These are phyloP conservation scores for Panopea generosa DNA, from an alignment of 2,888 invertebrate species.

Conservation along the genomic window DNA sequence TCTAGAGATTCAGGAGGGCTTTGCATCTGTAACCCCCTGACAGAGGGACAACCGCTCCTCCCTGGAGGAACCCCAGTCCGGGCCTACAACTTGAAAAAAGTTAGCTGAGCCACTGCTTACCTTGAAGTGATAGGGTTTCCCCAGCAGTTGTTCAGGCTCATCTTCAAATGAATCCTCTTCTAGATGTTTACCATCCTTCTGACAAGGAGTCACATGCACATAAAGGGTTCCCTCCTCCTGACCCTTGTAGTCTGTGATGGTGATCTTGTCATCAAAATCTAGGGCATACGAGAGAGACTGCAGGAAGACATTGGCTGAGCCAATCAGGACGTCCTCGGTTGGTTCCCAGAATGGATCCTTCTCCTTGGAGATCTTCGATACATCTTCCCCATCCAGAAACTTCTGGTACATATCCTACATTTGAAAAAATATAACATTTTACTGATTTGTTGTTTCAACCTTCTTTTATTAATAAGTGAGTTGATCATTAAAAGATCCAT, in stretches of 20 bases:
- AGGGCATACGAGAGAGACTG: slow-evolving; percentile 84
- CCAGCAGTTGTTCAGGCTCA: slow-evolving; percentile 81
- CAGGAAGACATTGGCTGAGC: slow-evolving; percentile 84
- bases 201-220: slow-evolving; percentile 83
- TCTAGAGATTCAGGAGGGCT: too few relatives aligned
- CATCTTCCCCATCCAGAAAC: slow-evolving; percentile 83
- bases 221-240: slow-evolving; percentile 82
- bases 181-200: slow-evolving; percentile 78
- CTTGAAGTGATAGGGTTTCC: slow-evolving; percentile 84
- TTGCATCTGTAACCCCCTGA: too few relatives aligned
- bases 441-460: too few relatives aligned
- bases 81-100: too few relatives aligned
- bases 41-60: too few relatives aligned
- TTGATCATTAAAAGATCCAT: too few relatives aligned
- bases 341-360: slow-evolving; percentile 85
- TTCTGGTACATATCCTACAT: slow-evolving; percentile 84
- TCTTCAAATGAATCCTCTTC: slow-evolving; percentile 84
- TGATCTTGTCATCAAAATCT: slow-evolving; percentile 84
- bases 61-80: too few relatives aligned
- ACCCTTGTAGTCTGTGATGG: slow-evolving; percentile 85
- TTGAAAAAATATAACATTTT: too few relatives aligned
- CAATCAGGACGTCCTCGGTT: slow-evolving; percentile 84
- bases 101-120: too few relatives aligned
- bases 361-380: slow-evolving; percentile 78
- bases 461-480: too few relatives aligned